A percentile compares a stretch with the other conserved stretches of the same genome.
These are phyloP conservation scores for Zaprionus lachaisei DNA, from an alignment of 1,140 invertebrate genomes.

Conservation along the genomic window DNA sequence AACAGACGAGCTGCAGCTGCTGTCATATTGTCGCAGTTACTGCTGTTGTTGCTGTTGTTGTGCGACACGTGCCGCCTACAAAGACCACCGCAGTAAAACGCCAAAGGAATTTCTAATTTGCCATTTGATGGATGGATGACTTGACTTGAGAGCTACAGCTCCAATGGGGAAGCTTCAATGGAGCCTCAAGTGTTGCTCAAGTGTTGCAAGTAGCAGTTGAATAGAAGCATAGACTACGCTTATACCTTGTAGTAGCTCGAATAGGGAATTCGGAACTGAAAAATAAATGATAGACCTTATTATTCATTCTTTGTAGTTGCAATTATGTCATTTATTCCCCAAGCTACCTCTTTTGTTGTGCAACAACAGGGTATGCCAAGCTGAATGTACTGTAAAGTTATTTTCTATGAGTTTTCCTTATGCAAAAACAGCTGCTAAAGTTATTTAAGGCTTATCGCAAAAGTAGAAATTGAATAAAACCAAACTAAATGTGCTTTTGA, in stretches of 20 bases:
- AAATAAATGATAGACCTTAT: too few relatives aligned
- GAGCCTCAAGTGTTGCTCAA: slow-evolving; percentile 4
- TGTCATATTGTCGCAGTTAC: slow-evolving; percentile 53
- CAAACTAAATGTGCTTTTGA: not conserved
- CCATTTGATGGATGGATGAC: slow-evolving; percentile 34
- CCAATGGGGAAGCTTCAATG: slow-evolving; percentile 7
- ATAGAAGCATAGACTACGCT: not conserved
- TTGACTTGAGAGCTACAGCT: not conserved
- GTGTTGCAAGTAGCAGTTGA: slow-evolving; percentile 12
- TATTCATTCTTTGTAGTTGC: not conserved
- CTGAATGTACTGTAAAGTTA: not conserved
- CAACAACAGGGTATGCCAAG: not conserved
- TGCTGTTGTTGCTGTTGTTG: slow-evolving; percentile 15
- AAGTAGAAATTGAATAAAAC: not conserved
- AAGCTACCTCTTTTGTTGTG: not conserved
- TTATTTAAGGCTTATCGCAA: slow-evolving; percentile 15
- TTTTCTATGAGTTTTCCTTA: not conserved
- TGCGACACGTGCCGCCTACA: slow-evolving; percentile 71
- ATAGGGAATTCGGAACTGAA: not conserved
- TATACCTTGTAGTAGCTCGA: not conserved
- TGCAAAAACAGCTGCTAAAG: slow-evolving; percentile 12
- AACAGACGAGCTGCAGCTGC: slow-evolving; percentile 64
- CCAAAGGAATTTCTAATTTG: slow-evolving; percentile 74
- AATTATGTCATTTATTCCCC: too few relatives aligned
- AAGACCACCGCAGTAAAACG: slow-evolving; percentile 66